Conservation (phyloP, 2,113 vertebrate species). For the Melanotaenia duboulayi region DNA sequence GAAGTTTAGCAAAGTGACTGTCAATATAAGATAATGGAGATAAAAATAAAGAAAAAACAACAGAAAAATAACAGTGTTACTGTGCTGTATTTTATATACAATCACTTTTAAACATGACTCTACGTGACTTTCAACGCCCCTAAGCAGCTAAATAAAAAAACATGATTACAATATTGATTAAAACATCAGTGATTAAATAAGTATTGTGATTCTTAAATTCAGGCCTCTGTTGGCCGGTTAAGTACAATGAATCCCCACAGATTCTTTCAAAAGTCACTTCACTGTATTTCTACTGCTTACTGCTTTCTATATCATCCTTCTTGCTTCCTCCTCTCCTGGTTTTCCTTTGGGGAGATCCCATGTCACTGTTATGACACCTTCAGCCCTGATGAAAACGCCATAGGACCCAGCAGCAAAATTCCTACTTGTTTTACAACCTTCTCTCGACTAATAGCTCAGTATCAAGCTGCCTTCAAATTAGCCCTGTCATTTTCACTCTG, state of each 20-base stretch:
- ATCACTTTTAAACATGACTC: too few species aligned
- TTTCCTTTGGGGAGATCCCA: conserved; percentile 37
- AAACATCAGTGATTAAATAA: too few species aligned
- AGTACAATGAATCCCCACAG: not conserved
- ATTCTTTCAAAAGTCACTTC: not conserved
- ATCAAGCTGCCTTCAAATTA: conserved; percentile 59
- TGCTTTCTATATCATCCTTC: not conserved
- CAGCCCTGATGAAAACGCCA: conserved; percentile 59
- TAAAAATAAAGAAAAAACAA: too few species aligned
- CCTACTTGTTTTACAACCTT: conserved; percentile 67
- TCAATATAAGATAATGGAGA: too few species aligned
- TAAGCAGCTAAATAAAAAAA: too few species aligned
- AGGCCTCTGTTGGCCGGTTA: not conserved
- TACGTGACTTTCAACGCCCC: too few species aligned
- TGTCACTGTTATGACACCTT: conserved; percentile 51
- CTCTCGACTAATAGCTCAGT: conserved; percentile 57
- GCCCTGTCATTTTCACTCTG: conserved; percentile 47
- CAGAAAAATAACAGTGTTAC: too few species aligned
- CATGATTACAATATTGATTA: too few species aligned
- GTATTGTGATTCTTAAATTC: not conserved
- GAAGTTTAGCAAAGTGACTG: too few species aligned
- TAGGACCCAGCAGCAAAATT: conserved; percentile 67
- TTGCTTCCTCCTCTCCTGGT: not conserved
- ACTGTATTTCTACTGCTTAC: conserved; percentile 3
- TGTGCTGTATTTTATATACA: too few species aligned